A percentile compares a stretch with the other conserved stretches of the same genome.
These are phyloP conservation scores for Syngnathoides biaculeatus DNA, from an alignment of 2,113 vertebrate genomes.

Conservation along the genomic window DNA sequence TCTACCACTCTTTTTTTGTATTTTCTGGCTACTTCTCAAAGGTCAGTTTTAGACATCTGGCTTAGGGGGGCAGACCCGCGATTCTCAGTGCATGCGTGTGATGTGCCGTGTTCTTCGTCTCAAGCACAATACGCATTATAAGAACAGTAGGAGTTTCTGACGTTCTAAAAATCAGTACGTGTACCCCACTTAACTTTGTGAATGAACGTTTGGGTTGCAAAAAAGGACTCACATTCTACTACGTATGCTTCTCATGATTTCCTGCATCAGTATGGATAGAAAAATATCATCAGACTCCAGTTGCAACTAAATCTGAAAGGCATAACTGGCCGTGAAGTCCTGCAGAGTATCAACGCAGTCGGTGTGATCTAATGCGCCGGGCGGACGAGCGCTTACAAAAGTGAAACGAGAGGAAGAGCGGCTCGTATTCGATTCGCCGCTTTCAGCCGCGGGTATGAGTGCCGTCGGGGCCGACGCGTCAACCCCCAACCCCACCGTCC, in stretches of 20 bases:
- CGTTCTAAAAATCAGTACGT: too few relatives aligned
- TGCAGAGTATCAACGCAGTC: background rate
- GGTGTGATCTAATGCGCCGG: background rate
- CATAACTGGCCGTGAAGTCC: constrained; percentile 1
- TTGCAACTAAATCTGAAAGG: constrained; percentile 11
- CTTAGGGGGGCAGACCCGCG: too few relatives aligned
- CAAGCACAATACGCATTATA: too few relatives aligned
- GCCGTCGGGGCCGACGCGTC: constrained; percentile 14
- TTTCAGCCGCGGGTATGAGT: constrained; percentile 29
- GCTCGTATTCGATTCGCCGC: constrained; percentile 34
- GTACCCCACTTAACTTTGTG: too few relatives aligned
- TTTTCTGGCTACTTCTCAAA: too few relatives aligned
- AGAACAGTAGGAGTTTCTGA: background rate
- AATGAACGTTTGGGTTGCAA: constrained; percentile 6
- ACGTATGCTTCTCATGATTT: constrained; percentile 18
- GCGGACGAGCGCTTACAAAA: constrained; percentile 5
- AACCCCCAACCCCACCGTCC: too few relatives aligned
- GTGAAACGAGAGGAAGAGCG: constrained; percentile 25
- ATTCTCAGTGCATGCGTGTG: too few relatives aligned
- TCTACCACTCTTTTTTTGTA: too few relatives aligned
- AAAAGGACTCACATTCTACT: background rate
- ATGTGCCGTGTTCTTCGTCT: too few relatives aligned
- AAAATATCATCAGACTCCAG: constrained; percentile 5
- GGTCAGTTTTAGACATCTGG: too few relatives aligned
- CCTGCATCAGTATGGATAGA: constrained; percentile 10